These are phyloP conservation scores for Arizona elegans DNA, from an alignment of 2,113 vertebrate species.

Conservation along the genomic window DNA sequence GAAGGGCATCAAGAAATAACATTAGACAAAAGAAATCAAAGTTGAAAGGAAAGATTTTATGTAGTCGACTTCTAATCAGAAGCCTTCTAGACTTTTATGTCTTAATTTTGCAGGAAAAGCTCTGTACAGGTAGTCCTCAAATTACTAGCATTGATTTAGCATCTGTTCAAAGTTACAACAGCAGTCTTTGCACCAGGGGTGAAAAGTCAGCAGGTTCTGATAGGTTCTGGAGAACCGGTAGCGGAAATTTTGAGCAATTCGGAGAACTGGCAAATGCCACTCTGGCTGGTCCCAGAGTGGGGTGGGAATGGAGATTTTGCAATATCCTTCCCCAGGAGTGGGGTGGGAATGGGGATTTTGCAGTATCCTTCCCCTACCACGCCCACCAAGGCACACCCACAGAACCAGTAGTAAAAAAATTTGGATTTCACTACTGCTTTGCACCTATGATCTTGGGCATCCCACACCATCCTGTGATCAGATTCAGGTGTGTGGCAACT, in stretches of 20 bases:
- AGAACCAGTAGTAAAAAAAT: too few species aligned
- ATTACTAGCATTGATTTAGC: not conserved
- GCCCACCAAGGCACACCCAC: too few species aligned
- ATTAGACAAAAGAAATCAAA: not conserved
- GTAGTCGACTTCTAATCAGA: not conserved
- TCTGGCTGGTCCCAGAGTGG: too few species aligned
- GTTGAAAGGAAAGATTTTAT: not conserved
- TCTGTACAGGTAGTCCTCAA: not conserved
- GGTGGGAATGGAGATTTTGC: too few species aligned
- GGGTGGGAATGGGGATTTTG: too few species aligned
- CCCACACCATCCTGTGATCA: not conserved
- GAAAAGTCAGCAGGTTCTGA: too few species aligned
- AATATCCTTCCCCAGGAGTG: too few species aligned
- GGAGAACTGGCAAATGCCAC: too few species aligned
- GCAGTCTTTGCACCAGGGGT: not conserved
- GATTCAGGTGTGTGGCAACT: not conserved
- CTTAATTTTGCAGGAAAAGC: not conserved
- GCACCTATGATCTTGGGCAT: not conserved
- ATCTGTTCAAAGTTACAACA: not conserved
- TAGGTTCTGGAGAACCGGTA: too few species aligned
- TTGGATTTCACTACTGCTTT: not conserved
- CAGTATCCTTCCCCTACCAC: too few species aligned
- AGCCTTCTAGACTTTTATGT: not conserved
- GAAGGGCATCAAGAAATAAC: slow-evolving; percentile 1
- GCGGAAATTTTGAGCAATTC: too few species aligned